These are phyloP conservation scores for Berghia stephanieae DNA, from an alignment of 1,140 invertebrate genomes.

Conservation along the genomic window DNA sequence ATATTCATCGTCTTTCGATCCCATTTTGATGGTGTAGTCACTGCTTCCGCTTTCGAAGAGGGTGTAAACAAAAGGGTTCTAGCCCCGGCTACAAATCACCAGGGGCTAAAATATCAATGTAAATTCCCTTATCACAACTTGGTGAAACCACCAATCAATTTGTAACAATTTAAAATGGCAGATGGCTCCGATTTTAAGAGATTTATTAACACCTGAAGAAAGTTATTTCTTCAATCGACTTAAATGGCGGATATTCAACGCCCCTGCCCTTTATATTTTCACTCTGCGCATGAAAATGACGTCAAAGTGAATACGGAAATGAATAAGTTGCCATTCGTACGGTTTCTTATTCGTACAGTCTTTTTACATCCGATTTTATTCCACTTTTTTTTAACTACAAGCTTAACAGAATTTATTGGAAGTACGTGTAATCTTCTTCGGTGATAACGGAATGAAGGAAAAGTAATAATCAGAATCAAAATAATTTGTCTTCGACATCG, in stretches of 20 bases:
- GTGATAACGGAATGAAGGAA: no score
- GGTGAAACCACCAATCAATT: background rate
- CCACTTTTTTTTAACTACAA: no score
- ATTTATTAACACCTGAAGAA: background rate
- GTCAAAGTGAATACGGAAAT: conserved; percentile 33
- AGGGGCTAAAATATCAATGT: conserved; percentile 27
- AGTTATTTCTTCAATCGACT: conserved; percentile 17
- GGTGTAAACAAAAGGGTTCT: conserved; percentile 44
- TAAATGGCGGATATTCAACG: conserved; percentile 44
- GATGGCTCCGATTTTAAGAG: conserved; percentile 30
- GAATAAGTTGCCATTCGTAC: no score
- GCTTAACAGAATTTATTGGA: no score
- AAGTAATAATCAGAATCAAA: no score
- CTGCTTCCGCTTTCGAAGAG: conserved; percentile 47
- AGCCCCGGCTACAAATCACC: conserved; percentile 20
- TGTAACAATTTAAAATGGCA: background rate
- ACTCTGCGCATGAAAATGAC: conserved; percentile 45
- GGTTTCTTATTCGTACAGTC: no score
- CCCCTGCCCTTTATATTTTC: conserved; percentile 41
- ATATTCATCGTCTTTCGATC: conserved; percentile 96
- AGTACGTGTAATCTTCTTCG: no score
- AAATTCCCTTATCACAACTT: background rate
- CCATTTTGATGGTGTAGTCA: conserved; percentile 48
- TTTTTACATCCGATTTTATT: no score
- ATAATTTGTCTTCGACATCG: no score